A percentile compares a stretch with the other conserved stretches of the same genome.
Evolutionary conservation across 2,113 vertebrate species (phyloP).

Genomic region (Ascaphus truei): DNA sequence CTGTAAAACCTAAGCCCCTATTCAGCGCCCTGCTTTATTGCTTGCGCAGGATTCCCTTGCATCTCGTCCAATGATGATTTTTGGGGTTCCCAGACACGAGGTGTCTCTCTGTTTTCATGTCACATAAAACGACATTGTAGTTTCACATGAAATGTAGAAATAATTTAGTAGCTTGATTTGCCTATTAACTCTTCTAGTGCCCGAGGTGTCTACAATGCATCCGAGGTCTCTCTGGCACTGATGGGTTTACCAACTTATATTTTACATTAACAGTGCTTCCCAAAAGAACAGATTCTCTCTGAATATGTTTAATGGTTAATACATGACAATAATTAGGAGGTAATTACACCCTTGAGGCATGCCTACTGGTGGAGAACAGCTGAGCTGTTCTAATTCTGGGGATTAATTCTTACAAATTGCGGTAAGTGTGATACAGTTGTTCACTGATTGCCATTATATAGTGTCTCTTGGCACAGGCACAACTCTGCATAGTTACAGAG

Average conservation of each 20-base stretch:
- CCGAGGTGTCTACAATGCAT: neutral
- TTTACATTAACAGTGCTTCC: neutral
- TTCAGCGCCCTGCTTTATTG: no score
- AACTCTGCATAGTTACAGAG: neutral
- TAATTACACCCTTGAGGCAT: conserved; percentile 12
- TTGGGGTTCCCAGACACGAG: no score
- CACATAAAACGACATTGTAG: no score
- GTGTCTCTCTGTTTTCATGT: no score
- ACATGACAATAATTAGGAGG: conserved; percentile 28
- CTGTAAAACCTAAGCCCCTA: no score
- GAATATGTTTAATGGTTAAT: conserved; percentile 33
- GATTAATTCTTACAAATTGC: conserved; percentile 32
- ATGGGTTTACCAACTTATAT: neutral
- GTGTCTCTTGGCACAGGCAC: neutral
- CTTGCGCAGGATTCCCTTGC: no score
- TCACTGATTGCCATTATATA: conserved; percentile 23
- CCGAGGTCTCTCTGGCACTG: neutral
- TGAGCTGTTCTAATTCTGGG: conserved; percentile 5
- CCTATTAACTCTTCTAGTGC: no score
- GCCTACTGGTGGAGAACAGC: conserved; percentile 29
- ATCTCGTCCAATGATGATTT: no score
- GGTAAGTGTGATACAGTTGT: conserved; percentile 26
- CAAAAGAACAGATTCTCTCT: conserved; percentile 5
- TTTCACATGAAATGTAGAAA: no score
- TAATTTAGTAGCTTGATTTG: no score